Percentiles rank a stretch among this genome's conserved stretches.
Evolutionary conservation across 92 coral and sea anemone genomes (phyloP).

Genomic region (Phenganax subtilis): DNA sequence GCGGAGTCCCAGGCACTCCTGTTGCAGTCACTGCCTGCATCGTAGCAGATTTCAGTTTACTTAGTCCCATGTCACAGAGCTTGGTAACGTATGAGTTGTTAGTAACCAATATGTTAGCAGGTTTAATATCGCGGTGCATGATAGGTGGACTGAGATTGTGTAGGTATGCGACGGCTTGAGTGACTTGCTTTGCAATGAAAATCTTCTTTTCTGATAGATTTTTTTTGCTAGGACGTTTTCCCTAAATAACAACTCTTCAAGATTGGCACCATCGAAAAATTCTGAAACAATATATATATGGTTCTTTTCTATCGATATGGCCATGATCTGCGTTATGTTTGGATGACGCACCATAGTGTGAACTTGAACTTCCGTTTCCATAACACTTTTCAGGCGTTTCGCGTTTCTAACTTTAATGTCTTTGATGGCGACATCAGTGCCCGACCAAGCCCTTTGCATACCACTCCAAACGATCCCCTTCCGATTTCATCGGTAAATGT

Average conservation of each 20-base stretch:
- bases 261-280: conserved; percentile 35
- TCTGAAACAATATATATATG: conserved; percentile 52
- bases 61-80: conserved; percentile 33
- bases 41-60: conserved; percentile 30
- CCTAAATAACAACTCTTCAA: conserved; percentile 43
- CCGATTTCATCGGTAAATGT: conserved; percentile 56
- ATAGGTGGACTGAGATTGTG: conserved; percentile 32
- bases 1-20: conserved; percentile 47
- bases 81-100: conserved; percentile 30
- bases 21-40: conserved; percentile 33
- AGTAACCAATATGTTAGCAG: conserved; percentile 29
- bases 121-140: conserved; percentile 39
- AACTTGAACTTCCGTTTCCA: conserved; percentile 47
- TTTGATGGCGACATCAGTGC: conserved; percentile 62
- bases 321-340: conserved; percentile 66
- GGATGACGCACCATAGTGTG: conserved; percentile 59
- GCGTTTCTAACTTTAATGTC: conserved; percentile 47
- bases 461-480: conserved; percentile 54
- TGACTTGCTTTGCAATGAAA: conserved; percentile 36
- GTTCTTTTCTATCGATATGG: conserved; percentile 47
- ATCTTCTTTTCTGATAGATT: conserved; percentile 23
- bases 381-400: conserved; percentile 30
- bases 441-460: conserved; percentile 63
- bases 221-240: conserved; percentile 13
- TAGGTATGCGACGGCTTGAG: conserved; percentile 48